Evolutionary conservation across 2,888 invertebrate species (phyloP).

Genomic region (Hydropsyche betteni): DNA sequence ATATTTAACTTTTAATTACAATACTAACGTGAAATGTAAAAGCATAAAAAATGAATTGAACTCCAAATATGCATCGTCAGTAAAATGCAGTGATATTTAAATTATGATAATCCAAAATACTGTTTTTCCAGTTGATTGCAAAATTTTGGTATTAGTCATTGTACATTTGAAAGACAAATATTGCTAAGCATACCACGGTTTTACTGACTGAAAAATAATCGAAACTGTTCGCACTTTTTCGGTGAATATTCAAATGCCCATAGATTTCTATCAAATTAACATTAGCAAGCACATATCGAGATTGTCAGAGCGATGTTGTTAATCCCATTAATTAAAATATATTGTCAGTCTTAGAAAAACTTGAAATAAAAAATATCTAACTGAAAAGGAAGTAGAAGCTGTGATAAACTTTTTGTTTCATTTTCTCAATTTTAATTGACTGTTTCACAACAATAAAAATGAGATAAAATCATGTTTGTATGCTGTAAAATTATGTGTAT

Average conservation of each 20-base stretch:
- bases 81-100: slow-evolving; percentile 9
- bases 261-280: neutral
- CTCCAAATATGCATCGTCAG: too few relatives aligned
- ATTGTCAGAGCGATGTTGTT: too few relatives aligned
- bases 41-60: slow-evolving; percentile 24
- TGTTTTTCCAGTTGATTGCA: neutral
- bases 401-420: too few relatives aligned
- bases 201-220: neutral
- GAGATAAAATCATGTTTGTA: too few relatives aligned
- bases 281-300: too few relatives aligned
- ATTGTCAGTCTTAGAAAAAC: too few relatives aligned
- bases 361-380: too few relatives aligned
- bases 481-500: too few relatives aligned
- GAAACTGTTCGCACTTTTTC: neutral
- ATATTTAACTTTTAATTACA: slow-evolving; percentile 42
- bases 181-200: neutral
- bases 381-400: too few relatives aligned
- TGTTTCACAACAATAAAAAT: too few relatives aligned
- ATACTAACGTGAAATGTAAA: slow-evolving; percentile 28
- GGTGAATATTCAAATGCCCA: neutral
- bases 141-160: slow-evolving; percentile 20
- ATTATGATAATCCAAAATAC: neutral
- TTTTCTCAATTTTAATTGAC: too few relatives aligned
- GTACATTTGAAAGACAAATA: slow-evolving; percentile 1
- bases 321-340: too few relatives aligned